These are phyloP conservation scores for Catostylus mosaicus DNA, from an alignment of 30 jellyfish, hydroid and myxozoan species.

Conservation along the genomic window DNA sequence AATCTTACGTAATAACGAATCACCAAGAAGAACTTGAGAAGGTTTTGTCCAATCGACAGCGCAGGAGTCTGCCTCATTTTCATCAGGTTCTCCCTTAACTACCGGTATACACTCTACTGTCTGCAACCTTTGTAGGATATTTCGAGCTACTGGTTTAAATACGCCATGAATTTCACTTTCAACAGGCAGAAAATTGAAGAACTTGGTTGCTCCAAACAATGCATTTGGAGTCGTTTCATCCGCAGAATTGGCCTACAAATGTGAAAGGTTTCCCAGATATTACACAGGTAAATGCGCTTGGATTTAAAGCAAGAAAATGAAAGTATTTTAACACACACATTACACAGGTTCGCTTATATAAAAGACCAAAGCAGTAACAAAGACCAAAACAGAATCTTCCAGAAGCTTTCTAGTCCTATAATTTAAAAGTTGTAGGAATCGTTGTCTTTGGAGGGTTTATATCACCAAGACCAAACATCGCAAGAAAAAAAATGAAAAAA, in stretches of 20 bases:
- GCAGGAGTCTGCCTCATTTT: conserved; percentile 3
- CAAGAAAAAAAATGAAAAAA: no score
- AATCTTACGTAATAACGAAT: conserved; percentile 45
- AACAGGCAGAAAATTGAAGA: conserved; percentile 72
- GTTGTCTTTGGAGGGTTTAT: no score
- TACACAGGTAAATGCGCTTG: no score
- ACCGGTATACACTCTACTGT: conserved; percentile 77
- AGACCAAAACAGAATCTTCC: no score
- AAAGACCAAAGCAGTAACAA: no score
- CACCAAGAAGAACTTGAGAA: conserved; percentile 51
- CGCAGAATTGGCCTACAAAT: not conserved
- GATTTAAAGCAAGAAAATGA: no score
- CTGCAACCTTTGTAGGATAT: conserved; percentile 60
- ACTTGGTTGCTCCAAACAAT: conserved; percentile 37
- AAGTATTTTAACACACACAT: no score
- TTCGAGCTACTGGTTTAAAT: conserved; percentile 71
- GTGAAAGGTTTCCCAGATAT: not conserved
- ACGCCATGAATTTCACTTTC: conserved; percentile 77
- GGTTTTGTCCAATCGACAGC: conserved; percentile 51
- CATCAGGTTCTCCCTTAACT: not conserved
- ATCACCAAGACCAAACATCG: no score
- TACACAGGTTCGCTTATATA: no score
- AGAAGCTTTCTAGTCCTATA: no score
- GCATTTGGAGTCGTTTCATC: conserved; percentile 5
- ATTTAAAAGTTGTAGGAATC: no score